These are phyloP conservation scores for Charanyca ferruginea DNA, from an alignment of 2,888 invertebrate species.

Conservation along the genomic window DNA sequence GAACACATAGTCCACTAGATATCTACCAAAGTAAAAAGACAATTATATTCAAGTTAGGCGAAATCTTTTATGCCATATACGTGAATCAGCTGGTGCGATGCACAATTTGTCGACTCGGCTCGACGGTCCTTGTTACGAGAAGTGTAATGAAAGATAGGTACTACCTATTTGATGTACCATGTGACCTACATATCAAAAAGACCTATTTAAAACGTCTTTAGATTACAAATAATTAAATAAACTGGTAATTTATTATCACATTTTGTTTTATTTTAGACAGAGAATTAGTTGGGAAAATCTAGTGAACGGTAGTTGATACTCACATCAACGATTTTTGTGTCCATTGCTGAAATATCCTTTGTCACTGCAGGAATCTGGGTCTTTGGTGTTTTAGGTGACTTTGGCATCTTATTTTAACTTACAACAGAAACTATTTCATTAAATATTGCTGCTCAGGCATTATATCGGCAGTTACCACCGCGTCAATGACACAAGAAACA, in stretches of 20 bases:
- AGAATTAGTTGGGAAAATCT: conserved; percentile 13
- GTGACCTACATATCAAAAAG: conserved; percentile 60
- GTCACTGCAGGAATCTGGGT: conserved; percentile 77
- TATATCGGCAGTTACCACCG: conserved; percentile 70
- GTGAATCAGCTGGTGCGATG: conserved; percentile 55
- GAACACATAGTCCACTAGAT: background rate
- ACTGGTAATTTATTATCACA: conserved; percentile 8
- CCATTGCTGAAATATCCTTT: conserved; percentile 78
- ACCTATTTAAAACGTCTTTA: conserved; percentile 31
- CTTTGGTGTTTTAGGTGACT: conserved; percentile 70
- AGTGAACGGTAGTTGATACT: conserved; percentile 69
- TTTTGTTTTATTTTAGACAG: conserved; percentile 4
- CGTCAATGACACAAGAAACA: conserved; percentile 70
- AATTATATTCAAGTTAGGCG: conserved; percentile 5
- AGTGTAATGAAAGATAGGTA: conserved; percentile 19
- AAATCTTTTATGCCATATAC: conserved; percentile 27
- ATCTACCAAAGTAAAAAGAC: background rate
- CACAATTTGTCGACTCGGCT: conserved; percentile 25
- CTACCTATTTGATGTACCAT: conserved; percentile 35
- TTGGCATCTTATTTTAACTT: conserved; percentile 72
- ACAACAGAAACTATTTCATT: conserved; percentile 71
- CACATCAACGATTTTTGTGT: conserved; percentile 81
- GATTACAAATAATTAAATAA: conserved; percentile 2
- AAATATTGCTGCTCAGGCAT: conserved; percentile 71
- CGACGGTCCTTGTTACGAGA: conserved; percentile 50